Percentiles rank a stretch among this genome's conserved stretches.
These are phyloP conservation scores for Buathra laborator DNA, from an alignment of 2,888 invertebrate genomes.

Conservation along the genomic window DNA sequence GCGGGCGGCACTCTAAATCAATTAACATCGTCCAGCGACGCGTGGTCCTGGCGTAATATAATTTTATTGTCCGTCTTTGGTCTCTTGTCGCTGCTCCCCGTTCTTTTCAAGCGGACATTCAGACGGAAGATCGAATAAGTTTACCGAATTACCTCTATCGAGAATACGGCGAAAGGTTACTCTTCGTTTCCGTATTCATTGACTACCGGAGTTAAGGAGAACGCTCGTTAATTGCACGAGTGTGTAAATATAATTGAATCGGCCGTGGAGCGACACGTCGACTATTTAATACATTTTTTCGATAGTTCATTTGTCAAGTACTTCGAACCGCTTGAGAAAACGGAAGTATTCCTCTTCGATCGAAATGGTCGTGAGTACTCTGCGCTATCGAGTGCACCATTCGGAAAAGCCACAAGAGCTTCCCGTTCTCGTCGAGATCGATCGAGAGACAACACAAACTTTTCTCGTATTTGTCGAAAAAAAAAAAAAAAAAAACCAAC, in stretches of 20 bases:
- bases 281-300: not conserved
- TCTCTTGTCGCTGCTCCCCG: slow-evolving; percentile 94
- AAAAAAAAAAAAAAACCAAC: not conserved
- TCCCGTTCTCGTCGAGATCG: not conserved
- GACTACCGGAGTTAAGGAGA: not conserved
- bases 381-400: no score
- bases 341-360: not conserved
- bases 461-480: not conserved
- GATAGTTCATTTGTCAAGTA: not conserved
- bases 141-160: not conserved
- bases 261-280: not conserved
- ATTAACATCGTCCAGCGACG: slow-evolving; percentile 94
- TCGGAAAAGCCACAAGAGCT: not conserved
- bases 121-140: slow-evolving; percentile 91
- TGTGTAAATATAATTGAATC: slow-evolving; percentile 5
- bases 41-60: slow-evolving; percentile 96
- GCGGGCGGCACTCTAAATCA: slow-evolving; percentile 98
- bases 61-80: slow-evolving; percentile 92
- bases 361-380: no score
- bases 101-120: slow-evolving; percentile 93
- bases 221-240: not conserved
- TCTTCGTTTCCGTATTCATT: not conserved
- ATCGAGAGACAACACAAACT: no score
- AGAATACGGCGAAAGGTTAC: not conserved
- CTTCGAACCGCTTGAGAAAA: not conserved